Evolutionary conservation across 2,113 vertebrate species (phyloP).

Genomic region (Cynocephalus volans): DNA sequence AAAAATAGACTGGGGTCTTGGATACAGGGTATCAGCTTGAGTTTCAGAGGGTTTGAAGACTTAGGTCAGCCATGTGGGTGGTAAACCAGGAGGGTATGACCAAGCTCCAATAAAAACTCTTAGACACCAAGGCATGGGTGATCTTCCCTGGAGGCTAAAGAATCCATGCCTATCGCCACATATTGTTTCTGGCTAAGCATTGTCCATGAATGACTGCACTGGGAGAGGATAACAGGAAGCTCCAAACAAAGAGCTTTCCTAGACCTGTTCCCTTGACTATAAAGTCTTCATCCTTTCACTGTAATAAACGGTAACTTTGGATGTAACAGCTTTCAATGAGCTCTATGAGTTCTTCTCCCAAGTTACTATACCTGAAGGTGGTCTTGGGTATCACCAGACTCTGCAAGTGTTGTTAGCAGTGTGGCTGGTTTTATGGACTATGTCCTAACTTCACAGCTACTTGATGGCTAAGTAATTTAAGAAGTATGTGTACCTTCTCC

Average conservation of each 20-base stretch:
- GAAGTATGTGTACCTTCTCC: neutral
- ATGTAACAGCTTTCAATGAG: neutral
- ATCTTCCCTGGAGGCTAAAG: neutral
- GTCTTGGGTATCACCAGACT: neutral
- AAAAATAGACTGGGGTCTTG: neutral
- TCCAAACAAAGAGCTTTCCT: neutral
- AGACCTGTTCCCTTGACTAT: neutral
- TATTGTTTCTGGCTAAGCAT: neutral
- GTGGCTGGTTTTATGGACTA: neutral
- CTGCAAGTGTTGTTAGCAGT: neutral
- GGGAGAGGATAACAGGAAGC: neutral
- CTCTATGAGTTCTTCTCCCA: neutral
- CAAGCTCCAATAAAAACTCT: neutral
- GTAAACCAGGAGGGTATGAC: neutral
- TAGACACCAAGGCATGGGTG: neutral
- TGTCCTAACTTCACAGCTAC: neutral
- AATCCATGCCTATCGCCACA: neutral
- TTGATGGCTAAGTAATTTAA: neutral
- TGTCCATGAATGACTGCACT: accelerated
- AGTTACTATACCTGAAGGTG: neutral
- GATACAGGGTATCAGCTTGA: neutral
- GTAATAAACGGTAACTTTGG: neutral
- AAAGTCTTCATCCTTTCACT: neutral
- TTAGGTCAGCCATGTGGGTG: neutral
- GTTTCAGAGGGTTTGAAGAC: neutral